phyloP scores from a whole-genome alignment of 2,888 invertebrate species.

The Caenorhabditis sp. region DNA sequence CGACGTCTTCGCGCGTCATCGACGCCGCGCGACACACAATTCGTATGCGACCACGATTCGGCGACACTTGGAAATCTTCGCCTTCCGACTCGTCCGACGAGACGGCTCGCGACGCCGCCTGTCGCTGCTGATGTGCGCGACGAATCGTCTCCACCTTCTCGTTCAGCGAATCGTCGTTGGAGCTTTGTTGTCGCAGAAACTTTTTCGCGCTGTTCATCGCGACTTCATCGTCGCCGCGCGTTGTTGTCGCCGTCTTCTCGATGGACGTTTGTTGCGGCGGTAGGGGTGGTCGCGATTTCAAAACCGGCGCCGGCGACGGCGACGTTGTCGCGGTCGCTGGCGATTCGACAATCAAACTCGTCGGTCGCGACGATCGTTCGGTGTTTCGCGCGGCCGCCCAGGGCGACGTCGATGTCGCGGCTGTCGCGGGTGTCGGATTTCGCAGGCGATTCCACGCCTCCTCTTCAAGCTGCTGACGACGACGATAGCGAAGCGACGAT shows the following conservation, averaged over 20 bases:
- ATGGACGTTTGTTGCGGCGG: constrained; percentile 34
- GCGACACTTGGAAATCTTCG: constrained; percentile 25
- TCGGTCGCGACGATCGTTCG: constrained; percentile 22
- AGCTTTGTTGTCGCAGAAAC: constrained; percentile 44
- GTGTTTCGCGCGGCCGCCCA: constrained; percentile 27
- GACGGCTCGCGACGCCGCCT: constrained; percentile 38
- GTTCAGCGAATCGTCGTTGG: constrained; percentile 63
- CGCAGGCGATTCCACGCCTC: constrained; percentile 64
- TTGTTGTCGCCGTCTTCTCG: constrained; percentile 21
- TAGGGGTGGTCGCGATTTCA: constrained; percentile 15
- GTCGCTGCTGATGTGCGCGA: constrained; percentile 57
- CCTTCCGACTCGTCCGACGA: constrained; percentile 50
- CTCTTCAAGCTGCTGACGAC: constrained; percentile 64
- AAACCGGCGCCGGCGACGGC: constrained; percentile 14
- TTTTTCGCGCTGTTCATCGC: background rate
- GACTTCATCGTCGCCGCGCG: background rate
- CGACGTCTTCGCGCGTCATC: constrained; percentile 42
- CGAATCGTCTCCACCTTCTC: constrained; percentile 66
- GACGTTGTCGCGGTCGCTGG: constrained; percentile 30
- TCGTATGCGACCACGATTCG: constrained; percentile 78
- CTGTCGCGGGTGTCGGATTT: constrained; percentile 20
- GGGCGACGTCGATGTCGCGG: constrained; percentile 19
- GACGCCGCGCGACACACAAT: constrained; percentile 77
- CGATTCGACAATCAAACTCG: constrained; percentile 23
- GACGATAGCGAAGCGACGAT: constrained; percentile 55